phyloP scores from a whole-genome alignment of 2,888 invertebrate species.

The Muschampia plurimacula region DNA sequence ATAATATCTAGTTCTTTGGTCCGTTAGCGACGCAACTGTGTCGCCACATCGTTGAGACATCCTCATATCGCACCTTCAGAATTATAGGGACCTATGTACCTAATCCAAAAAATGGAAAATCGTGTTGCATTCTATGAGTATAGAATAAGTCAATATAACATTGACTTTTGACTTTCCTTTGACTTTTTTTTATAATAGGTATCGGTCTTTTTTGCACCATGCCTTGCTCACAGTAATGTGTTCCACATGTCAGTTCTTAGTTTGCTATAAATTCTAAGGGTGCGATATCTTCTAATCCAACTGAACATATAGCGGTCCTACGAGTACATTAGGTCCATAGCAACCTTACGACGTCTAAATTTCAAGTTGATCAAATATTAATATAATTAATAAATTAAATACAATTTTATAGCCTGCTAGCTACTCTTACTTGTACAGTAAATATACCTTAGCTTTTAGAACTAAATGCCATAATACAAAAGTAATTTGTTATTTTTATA shows the following conservation, averaged over 20 bases:
- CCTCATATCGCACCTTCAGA: neutral
- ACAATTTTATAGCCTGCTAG: slow-evolving; percentile 19
- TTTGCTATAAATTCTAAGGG: no score
- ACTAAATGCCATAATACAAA: slow-evolving; percentile 33
- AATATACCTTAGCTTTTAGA: slow-evolving; percentile 15
- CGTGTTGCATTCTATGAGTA: no score
- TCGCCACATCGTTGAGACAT: slow-evolving; percentile 27
- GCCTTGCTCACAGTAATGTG: no score
- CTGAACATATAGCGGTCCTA: slow-evolving; percentile 22
- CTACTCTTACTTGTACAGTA: slow-evolving; percentile 16
- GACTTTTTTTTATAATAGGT: no score
- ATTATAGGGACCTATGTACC: no score
- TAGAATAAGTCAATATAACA: no score
- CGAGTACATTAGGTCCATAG: slow-evolving; percentile 31
- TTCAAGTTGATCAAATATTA: slow-evolving; percentile 8
- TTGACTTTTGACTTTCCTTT: no score
- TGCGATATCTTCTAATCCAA: slow-evolving; percentile 3
- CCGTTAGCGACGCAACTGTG: slow-evolving; percentile 40
- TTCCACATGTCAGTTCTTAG: no score
- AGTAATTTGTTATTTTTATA: slow-evolving; percentile 22
- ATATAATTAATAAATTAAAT: slow-evolving; percentile 8
- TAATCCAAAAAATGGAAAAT: no score
- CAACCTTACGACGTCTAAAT: slow-evolving; percentile 28
- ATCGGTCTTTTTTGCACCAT: no score
- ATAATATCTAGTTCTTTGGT: slow-evolving; percentile 41